Evolutionary conservation across 2,113 vertebrate species (phyloP).

Genomic region (Silurus glanis): DNA sequence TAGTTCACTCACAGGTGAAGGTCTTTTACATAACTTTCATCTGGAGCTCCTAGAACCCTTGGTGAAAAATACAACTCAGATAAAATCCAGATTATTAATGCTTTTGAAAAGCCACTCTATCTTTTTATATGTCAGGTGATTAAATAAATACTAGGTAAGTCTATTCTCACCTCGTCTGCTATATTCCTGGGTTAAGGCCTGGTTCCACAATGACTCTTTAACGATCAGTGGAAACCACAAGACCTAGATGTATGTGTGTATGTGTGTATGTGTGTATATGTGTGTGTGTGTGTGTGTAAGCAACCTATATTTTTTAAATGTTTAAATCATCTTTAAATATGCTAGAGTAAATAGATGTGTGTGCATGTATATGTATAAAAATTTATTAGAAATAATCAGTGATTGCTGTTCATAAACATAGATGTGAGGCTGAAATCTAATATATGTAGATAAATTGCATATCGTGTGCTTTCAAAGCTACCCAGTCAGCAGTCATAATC

Average conservation of each 20-base stretch:
- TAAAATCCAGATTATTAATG: too few species aligned
- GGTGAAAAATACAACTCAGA: too few species aligned
- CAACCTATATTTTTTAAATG: not conserved
- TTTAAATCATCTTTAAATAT: not conserved
- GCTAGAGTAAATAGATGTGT: too few species aligned
- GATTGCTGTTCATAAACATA: not conserved
- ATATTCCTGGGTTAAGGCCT: too few species aligned
- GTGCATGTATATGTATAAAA: too few species aligned
- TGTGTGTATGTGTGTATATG: too few species aligned
- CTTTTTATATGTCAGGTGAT: too few species aligned
- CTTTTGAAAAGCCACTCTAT: too few species aligned
- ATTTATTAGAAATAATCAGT: not conserved
- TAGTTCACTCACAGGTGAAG: not conserved
- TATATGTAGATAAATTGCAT: not conserved
- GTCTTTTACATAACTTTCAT: not conserved
- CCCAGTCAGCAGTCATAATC: not conserved
- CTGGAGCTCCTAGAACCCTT: not conserved
- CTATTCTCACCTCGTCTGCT: too few species aligned
- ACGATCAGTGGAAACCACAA: not conserved
- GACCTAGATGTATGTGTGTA: not conserved
- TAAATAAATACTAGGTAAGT: too few species aligned
- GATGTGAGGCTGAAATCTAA: not conserved
- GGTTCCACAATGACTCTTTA: too few species aligned
- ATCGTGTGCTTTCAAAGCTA: not conserved
- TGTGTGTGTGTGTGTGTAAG: too few species aligned